Percentiles rank a stretch among this genome's conserved stretches.
phyloP scores from a whole-genome alignment of 1,140 invertebrate species.

The Drosophila insularis region DNA sequence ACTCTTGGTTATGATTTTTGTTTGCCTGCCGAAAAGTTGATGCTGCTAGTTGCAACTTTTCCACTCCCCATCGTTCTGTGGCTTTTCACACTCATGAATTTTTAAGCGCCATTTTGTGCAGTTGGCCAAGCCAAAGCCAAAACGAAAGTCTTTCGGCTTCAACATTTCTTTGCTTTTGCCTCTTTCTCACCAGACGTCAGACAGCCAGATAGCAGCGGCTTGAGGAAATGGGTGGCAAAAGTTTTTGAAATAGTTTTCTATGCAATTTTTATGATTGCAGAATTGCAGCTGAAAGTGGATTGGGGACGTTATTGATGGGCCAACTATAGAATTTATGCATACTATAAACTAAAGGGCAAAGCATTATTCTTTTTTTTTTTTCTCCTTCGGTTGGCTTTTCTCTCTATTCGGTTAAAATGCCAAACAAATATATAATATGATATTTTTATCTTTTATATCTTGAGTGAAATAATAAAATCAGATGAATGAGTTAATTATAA shows the following conservation, averaged over 20 bases:
- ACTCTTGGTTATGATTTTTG: slow-evolving; percentile 49
- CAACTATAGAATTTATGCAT: slow-evolving; percentile 11
- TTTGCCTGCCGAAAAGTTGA: slow-evolving; percentile 55
- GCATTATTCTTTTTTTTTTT: background rate
- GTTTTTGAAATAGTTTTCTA: slow-evolving; percentile 52
- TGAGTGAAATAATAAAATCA: too few species aligned
- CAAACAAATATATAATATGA: too few species aligned
- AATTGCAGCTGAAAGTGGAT: slow-evolving; percentile 26
- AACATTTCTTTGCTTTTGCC: background rate
- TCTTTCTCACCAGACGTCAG: too few species aligned
- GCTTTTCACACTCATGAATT: slow-evolving; percentile 62
- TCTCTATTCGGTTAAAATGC: background rate
- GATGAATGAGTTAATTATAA: too few species aligned
- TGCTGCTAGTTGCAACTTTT: slow-evolving; percentile 44
- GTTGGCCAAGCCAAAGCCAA: slow-evolving; percentile 55
- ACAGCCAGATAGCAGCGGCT: background rate
- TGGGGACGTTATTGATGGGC: slow-evolving; percentile 16
- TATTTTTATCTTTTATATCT: too few species aligned
- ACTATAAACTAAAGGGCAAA: slow-evolving; percentile 4
- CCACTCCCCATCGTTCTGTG: slow-evolving; percentile 44
- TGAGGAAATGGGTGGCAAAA: slow-evolving; percentile 26
- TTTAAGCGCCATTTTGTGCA: slow-evolving; percentile 55
- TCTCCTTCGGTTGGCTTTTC: background rate
- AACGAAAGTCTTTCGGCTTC: background rate
- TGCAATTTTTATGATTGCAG: slow-evolving; percentile 61